Base-by-base conservation (phyloP, 1,140 invertebrate species). In the Bombus cullumanus region DNA sequence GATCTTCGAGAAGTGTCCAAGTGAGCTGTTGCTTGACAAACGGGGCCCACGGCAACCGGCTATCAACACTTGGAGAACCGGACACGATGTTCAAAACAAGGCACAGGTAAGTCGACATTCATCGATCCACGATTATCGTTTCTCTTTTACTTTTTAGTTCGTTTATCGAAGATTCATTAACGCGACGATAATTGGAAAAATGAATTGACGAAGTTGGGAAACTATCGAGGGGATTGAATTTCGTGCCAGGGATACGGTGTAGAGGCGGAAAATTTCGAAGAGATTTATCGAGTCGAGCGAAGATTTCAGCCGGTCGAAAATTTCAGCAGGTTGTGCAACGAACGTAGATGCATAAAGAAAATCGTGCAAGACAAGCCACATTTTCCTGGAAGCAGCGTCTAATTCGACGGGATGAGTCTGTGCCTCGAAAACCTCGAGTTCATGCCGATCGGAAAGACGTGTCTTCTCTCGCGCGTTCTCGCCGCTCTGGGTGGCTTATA, bases 1-100 rank as follows among this genome's bases (percentile, higher is more conserved):
- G 76, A 98, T 98, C 91, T 99, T 99, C 93, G 98, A 99, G 93
- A 97, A 98, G 93, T 98, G 98, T 92, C 98, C 98, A 1, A 98
- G 97, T 91, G 97, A 98, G 94, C 92, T 97, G 85, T 94, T 97
- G 87, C 92, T 97, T 86, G 97, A 97, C 86, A 97, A 97, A 92
- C 94, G 97, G 57, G 96, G 96, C 83, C 94, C 93, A 13, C 86
- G 94, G 28, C 95, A 96, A 78, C 95, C 96, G 81, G 96, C 96
- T 25, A 95, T 96, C 31, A 95, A 95, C 39, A 96, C 96, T 34
- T 97, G 96, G 96, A 96, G 96, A 86, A 96, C 95, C 86, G 96
- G 96, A 10, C 95, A 96, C 87, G 97, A 97, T 85, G 96, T 96
- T 85, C 96, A 97, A 89, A 96, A 95, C 89, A 97, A 97, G 96